Base-by-base conservation (phyloP, 2,797 vertebrate genomes). In the Eulemur mongoz region DNA sequence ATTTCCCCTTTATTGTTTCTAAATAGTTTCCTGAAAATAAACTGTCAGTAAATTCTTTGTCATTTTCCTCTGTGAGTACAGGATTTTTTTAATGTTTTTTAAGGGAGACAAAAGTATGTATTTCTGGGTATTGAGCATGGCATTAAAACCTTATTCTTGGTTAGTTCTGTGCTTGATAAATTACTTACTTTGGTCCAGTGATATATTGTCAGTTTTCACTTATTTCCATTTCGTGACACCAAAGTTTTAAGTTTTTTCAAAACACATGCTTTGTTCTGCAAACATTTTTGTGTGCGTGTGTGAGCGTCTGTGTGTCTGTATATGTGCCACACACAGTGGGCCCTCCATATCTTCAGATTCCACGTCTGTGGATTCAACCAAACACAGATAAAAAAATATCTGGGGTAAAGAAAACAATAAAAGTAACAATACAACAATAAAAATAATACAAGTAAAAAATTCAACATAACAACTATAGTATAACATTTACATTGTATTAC, bases 11-110 rank as follows among this genome's bases (percentile, higher is more conserved):
- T 65, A 59, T 92, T 94, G n/a, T 25, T 25, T 78, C 10, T 89
- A 95, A 93, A 5, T 48, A 30, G n/a, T 63, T 96, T 12, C n/a
- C 27, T 94, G 89, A 81, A 97, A 95, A 97, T 95, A 30, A 97
- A 95, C 96, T 94, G 8, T 79, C 81, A 65, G 65, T 96, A 35
- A 18, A 40, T 90, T 89, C 85, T 14, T 67, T 84, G 40, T 63
- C 82, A 7, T 69, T 65, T 50, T 75, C 45, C 45, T 95, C 61
- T 79, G 27, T 38, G 57, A 0, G 0, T 43, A 15, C 40, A 90
- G 5, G 50, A 59, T 48, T 3, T 20, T 20, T 86, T 81, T 17
- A 14, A 43, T 63, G 32, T 61, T 50, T 69, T 94, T 84, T 84
- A 38, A 63, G 86, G 48, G 18, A 76, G 25, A 3, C 10, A 61